Evolutionary conservation across 1,140 invertebrate species (phyloP).

Genomic region (Nasonia vitripennis): DNA sequence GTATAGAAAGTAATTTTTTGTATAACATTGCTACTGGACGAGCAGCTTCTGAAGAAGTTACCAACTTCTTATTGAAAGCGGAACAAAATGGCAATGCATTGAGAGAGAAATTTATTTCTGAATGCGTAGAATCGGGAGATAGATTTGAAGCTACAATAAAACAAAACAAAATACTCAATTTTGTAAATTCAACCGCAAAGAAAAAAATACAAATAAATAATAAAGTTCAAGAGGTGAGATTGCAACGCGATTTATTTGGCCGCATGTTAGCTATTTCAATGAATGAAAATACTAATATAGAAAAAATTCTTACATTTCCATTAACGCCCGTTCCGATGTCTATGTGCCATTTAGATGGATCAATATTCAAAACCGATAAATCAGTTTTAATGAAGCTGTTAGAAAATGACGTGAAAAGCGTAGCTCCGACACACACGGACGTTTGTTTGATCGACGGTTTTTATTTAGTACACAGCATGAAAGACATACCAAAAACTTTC

Average conservation of each 20-base stretch:
- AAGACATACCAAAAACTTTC: not conserved
- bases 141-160: conserved; percentile 52
- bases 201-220: conserved; percentile 44
- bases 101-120: conserved; percentile 49
- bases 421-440: not conserved
- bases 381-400: conserved; percentile 56
- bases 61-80: conserved; percentile 36
- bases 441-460: not conserved
- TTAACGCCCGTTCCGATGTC: conserved; percentile 59
- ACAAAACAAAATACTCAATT: conserved; percentile 52
- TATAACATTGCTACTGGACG: no score
- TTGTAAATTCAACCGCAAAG: conserved; percentile 31
- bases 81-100: conserved; percentile 19
- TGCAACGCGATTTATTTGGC: conserved; percentile 61
- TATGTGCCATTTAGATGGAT: conserved; percentile 63
- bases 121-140: not conserved
- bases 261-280: conserved; percentile 55
- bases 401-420: conserved; percentile 50
- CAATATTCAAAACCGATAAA: conserved; percentile 62
- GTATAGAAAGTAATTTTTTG: not conserved
- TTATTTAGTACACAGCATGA: not conserved
- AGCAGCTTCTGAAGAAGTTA: not conserved
- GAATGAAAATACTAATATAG: conserved; percentile 54
- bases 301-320: conserved; percentile 51
- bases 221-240: conserved; percentile 49